phyloP scores from a whole-genome alignment of 2,113 vertebrate species.

The Ciconia stormi region DNA sequence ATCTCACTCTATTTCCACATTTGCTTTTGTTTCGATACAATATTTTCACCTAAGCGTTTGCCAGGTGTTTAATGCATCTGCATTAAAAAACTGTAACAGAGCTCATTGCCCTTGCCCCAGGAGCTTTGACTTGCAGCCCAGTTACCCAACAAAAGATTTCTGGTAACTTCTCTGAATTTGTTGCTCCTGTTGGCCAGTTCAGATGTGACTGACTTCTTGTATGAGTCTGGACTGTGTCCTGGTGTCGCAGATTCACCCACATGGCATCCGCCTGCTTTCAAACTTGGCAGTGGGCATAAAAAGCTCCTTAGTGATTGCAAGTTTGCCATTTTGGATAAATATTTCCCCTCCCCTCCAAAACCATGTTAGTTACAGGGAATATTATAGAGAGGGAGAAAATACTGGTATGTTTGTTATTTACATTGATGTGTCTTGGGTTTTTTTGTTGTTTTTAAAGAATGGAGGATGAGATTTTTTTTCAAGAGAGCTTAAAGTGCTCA shows the following conservation, averaged over 20 bases:
- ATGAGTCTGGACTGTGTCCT: not conserved
- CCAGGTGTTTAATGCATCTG: not conserved
- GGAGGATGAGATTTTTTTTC: not conserved
- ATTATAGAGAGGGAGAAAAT: not conserved
- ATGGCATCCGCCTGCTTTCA: not conserved
- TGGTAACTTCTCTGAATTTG: not conserved
- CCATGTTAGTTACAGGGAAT: not conserved
- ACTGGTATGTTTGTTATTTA: not conserved
- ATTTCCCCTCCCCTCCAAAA: not conserved
- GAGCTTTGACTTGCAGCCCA: not conserved
- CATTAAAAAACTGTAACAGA: accelerated
- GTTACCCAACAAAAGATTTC: not conserved
- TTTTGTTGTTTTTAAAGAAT: not conserved
- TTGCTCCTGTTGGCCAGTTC: not conserved
- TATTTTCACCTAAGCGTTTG: not conserved
- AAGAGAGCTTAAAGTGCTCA: not conserved
- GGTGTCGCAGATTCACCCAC: not conserved
- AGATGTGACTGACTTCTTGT: not conserved
- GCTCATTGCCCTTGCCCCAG: not conserved
- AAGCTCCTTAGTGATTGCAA: not conserved
- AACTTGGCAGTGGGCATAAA: not conserved
- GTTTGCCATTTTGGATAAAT: not conserved
- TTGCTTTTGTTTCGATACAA: not conserved
- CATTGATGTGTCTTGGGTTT: not conserved
- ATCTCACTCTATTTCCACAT: not conserved